Percentiles rank a stretch among this genome's conserved stretches.
Conservation (phyloP, 1,140 invertebrate species). For the Bombus soroeensis region DNA sequence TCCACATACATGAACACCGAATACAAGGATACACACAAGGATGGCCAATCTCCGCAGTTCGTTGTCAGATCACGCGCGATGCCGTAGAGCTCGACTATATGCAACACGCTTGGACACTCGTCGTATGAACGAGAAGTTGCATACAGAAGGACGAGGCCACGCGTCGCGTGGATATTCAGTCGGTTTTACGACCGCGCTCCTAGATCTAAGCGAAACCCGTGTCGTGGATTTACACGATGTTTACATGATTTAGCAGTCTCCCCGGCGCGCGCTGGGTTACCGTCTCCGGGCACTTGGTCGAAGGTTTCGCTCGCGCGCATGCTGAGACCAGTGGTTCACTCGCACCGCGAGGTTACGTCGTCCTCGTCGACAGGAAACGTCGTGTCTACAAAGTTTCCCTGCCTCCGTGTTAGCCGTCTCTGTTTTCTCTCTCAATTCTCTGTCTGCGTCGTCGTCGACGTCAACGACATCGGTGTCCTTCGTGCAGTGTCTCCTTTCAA, state of each 20-base stretch:
- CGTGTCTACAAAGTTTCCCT: constrained; percentile 75
- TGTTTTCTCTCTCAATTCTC: neutral
- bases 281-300: constrained; percentile 36
- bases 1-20: neutral
- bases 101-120: neutral
- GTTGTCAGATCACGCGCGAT: neutral
- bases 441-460: neutral
- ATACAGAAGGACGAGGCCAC: neutral
- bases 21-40: neutral
- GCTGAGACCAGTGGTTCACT: neutral
- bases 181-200: neutral
- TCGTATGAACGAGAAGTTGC: neutral
- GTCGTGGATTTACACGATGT: constrained; percentile 70
- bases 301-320: constrained; percentile 34
- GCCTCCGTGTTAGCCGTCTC: constrained; percentile 5
- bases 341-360: constrained; percentile 17
- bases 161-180: neutral
- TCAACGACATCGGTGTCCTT: constrained; percentile 11
- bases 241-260: constrained; percentile 75
- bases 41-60: neutral
- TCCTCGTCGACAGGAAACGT: constrained; percentile 72
- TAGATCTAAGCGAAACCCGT: constrained; percentile 8
- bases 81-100: neutral
- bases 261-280: constrained; percentile 14
- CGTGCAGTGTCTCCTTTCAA: neutral